phyloP scores from a whole-genome alignment of 2,888 invertebrate species.

The Sinelater perroti region DNA sequence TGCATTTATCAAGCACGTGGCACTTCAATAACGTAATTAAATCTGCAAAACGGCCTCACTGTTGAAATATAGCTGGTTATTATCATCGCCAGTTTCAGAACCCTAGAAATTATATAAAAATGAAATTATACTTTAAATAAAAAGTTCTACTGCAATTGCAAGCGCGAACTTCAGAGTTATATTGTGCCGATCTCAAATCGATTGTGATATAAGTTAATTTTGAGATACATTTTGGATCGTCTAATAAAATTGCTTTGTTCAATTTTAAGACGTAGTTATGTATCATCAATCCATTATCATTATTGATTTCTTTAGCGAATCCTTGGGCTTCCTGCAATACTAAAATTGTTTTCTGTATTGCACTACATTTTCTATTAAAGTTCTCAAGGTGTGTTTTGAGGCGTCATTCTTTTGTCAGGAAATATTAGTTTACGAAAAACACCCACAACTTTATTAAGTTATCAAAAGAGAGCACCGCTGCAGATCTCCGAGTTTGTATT shows the following conservation, averaged over 20 bases:
- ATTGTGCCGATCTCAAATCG: conserved; percentile 45
- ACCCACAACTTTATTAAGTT: too few species aligned
- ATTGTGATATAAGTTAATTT: too few species aligned
- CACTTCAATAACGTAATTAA: conserved; percentile 62
- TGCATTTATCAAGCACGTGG: conserved; percentile 61
- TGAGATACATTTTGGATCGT: conserved; percentile 45
- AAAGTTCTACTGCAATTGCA: conserved; percentile 31
- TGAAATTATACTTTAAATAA: conserved; percentile 52
- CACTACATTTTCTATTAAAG: too few species aligned
- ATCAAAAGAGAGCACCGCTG: too few species aligned
- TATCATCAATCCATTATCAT: too few species aligned
- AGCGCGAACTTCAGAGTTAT: conserved; percentile 36
- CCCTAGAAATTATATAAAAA: conserved; percentile 53
- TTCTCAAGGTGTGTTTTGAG: too few species aligned
- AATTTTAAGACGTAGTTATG: too few species aligned
- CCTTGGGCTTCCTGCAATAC: too few species aligned
- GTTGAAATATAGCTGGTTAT: conserved; percentile 60
- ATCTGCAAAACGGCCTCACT: conserved; percentile 59
- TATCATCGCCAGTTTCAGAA: conserved; percentile 55
- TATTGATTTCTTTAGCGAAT: too few species aligned
- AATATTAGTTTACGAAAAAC: conserved; percentile 25
- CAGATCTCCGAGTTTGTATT: too few species aligned
- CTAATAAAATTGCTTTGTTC: too few species aligned
- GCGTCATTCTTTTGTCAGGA: conserved; percentile 21
- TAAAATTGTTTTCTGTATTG: too few species aligned